Percentiles rank a stretch among this genome's conserved stretches.
phyloP scores from a whole-genome alignment of 2,888 invertebrate genomes.

The Drosophila tanythrix region DNA sequence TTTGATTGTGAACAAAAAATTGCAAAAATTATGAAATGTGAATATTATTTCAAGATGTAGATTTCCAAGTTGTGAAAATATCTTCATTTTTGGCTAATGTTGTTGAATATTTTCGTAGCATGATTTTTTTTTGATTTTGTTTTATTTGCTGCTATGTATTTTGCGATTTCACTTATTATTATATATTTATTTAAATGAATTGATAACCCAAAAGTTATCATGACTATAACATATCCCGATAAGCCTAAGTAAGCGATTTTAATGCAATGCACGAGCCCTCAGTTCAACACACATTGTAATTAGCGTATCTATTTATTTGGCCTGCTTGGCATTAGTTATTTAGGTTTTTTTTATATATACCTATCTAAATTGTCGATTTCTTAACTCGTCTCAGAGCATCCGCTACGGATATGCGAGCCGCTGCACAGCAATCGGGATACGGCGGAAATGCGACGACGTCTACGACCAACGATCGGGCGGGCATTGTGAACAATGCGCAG shows the following conservation, averaged over 20 bases:
- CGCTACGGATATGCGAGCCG: conserved; percentile 92
- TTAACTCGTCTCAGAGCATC: conserved; percentile 87
- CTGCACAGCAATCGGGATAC: conserved; percentile 82
- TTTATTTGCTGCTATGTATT: neutral
- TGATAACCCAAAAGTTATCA: neutral
- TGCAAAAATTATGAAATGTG: neutral
- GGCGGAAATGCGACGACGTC: conserved; percentile 74
- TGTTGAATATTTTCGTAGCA: neutral
- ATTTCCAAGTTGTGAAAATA: neutral
- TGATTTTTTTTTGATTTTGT: neutral
- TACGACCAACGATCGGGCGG: conserved; percentile 89
- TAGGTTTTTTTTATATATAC: neutral
- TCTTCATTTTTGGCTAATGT: neutral
- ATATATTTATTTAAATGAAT: neutral
- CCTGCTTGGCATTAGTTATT: neutral
- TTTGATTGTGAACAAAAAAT: neutral
- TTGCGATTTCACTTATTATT: neutral
- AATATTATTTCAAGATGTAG: neutral
- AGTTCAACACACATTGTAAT: conserved; percentile 17
- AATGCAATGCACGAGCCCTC: conserved; percentile 33
- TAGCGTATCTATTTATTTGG: conserved; percentile 17
- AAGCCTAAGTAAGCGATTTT: neutral
- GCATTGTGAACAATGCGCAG: conserved; percentile 92
- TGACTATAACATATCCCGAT: neutral
- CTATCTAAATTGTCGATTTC: conserved; percentile 12